These are phyloP conservation scores for Callopanchax toddi DNA, from an alignment of 2,113 vertebrate species.

Conservation along the genomic window DNA sequence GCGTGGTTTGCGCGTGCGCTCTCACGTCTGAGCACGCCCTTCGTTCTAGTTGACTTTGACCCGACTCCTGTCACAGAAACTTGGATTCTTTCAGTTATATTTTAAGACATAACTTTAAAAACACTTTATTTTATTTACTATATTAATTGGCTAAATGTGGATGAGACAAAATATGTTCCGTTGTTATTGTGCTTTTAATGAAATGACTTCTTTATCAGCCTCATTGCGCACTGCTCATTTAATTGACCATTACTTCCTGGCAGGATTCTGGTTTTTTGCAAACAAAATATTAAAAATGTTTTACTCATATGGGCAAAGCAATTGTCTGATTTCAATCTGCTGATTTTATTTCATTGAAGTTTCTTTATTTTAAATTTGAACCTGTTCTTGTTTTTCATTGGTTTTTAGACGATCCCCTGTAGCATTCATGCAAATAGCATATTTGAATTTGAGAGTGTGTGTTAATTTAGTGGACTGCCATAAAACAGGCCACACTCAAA, in stretches of 20 bases:
- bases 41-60: conserved; percentile 51
- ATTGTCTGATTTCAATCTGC: no score
- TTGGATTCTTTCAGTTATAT: conserved; percentile 17
- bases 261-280: conserved; percentile 16
- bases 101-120: neutral
- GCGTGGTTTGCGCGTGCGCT: neutral
- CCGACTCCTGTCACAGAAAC: conserved; percentile 35
- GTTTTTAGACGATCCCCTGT: conserved; percentile 34
- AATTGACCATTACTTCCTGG: conserved; percentile 54
- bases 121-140: neutral
- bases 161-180: no score
- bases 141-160: no score
- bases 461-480: conserved; percentile 30
- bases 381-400: conserved; percentile 11
- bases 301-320: no score
- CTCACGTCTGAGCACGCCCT: conserved; percentile 19
- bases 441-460: conserved; percentile 44
- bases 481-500: conserved; percentile 49
- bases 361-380: neutral
- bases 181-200: conserved; percentile 61
- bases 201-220: conserved; percentile 41
- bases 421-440: conserved; percentile 59
- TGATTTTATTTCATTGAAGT: neutral
- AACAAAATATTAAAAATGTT: conserved; percentile 14
- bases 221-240: conserved; percentile 46